Conservation (phyloP, 2,113 vertebrate species). For the Mesembrinibis cayennensis region DNA sequence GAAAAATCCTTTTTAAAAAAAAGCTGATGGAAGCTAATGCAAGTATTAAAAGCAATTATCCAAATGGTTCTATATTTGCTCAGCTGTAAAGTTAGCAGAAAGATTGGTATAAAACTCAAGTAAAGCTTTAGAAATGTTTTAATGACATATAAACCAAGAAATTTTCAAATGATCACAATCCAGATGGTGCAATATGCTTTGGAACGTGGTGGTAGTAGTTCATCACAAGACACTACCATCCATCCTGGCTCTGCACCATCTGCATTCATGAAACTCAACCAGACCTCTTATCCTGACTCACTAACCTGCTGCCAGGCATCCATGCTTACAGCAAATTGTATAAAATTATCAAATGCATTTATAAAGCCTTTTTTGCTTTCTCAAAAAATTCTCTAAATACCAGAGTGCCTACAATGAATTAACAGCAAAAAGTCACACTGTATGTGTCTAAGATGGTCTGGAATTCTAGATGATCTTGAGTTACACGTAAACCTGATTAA, state of each 20-base stretch:
- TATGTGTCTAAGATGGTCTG: not conserved
- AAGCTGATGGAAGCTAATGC: not conserved
- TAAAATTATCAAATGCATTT: not conserved
- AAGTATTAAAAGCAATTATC: constrained; percentile 44
- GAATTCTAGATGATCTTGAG: not conserved
- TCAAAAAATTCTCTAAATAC: not conserved
- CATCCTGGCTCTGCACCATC: constrained; percentile 45
- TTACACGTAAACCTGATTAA: not conserved
- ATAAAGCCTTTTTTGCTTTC: not conserved
- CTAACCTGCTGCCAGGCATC: constrained; percentile 33
- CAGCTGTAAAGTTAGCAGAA: not conserved
- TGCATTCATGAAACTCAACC: constrained; percentile 18
- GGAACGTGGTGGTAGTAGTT: not conserved
- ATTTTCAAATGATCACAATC: constrained; percentile 45
- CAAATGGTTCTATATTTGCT: constrained; percentile 40
- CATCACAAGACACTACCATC: not conserved
- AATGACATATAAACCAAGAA: constrained; percentile 35
- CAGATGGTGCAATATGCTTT: constrained; percentile 54
- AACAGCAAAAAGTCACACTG: not conserved
- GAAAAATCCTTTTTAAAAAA: not conserved
- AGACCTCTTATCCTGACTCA: not conserved
- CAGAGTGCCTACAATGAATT: not conserved
- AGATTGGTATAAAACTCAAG: constrained; percentile 3
- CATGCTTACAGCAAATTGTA: not conserved
- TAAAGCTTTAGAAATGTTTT: constrained; percentile 41